A percentile compares a stretch with the other conserved stretches of the same genome.
Conservation (phyloP, 2,888 invertebrate genomes). For the Lottia scabra region DNA sequence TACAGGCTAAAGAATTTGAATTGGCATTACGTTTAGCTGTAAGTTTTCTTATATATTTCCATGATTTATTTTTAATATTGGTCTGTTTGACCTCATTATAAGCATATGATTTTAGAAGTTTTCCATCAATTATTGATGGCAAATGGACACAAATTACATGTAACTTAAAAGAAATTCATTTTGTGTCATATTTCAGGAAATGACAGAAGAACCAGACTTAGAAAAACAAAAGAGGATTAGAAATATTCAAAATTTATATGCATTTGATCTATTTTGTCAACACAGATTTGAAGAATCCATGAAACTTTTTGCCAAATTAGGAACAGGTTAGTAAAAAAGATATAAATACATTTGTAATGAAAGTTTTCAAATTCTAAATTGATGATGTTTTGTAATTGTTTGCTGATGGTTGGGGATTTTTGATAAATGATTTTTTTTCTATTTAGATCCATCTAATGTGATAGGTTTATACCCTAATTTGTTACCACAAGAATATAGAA, state of each 20-base stretch:
- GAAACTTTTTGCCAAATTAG: slow-evolving; percentile 88
- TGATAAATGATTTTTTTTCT: no score
- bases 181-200: slow-evolving; percentile 74
- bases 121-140: no score
- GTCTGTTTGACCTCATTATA: no score
- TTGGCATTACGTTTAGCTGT: slow-evolving; percentile 91
- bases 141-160: no score
- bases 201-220: slow-evolving; percentile 83
- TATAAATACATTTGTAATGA: no score
- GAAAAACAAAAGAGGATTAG: slow-evolving; percentile 85
- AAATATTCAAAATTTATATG: slow-evolving; percentile 90
- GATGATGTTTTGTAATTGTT: no score
- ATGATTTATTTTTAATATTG: not conserved
- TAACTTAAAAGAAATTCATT: not conserved
- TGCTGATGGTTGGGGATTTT: no score
- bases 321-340: slow-evolving; percentile 74
- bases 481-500: slow-evolving; percentile 74
- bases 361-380: no score
- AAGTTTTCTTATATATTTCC: slow-evolving; percentile 64
- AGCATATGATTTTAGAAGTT: no score
- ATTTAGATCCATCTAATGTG: slow-evolving; percentile 89
- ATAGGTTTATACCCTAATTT: slow-evolving; percentile 94
- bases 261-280: slow-evolving; percentile 90
- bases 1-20: slow-evolving; percentile 93
- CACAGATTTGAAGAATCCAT: slow-evolving; percentile 91